Conservation (phyloP, 2,888 invertebrate genomes). For the Clanis bilineata region DNA sequence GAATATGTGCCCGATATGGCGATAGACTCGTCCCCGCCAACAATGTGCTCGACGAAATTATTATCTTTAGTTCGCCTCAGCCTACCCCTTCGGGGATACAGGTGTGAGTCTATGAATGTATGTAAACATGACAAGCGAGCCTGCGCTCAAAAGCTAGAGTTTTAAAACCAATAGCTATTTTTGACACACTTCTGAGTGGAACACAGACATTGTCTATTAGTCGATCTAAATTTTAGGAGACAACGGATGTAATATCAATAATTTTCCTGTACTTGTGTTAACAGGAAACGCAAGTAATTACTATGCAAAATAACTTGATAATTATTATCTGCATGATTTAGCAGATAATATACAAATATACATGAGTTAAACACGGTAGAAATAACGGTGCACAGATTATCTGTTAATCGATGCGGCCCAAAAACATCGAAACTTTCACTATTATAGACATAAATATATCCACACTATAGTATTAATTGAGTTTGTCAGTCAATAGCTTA, state of each 20-base stretch:
- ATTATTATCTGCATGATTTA: not conserved
- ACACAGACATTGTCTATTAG: too few relatives aligned
- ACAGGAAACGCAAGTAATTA: not conserved
- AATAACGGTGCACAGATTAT: conserved; percentile 6
- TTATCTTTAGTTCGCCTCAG: too few relatives aligned
- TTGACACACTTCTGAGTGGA: too few relatives aligned
- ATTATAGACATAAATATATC: not conserved
- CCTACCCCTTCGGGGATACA: too few relatives aligned
- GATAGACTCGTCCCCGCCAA: too few relatives aligned
- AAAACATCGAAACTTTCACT: conserved; percentile 8
- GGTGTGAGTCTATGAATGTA: too few relatives aligned
- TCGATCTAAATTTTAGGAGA: not conserved
- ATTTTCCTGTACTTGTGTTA: not conserved
- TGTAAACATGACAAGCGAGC: too few relatives aligned
- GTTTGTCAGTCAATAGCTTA: not conserved
- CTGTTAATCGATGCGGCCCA: conserved; percentile 2
- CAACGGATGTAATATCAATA: not conserved
- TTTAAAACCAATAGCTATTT: too few relatives aligned
- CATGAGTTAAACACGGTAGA: not conserved
- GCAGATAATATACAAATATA: not conserved
- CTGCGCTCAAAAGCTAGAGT: too few relatives aligned
- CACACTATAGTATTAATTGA: not conserved
- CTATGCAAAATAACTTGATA: not conserved
- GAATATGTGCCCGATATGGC: too few relatives aligned
- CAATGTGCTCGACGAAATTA: too few relatives aligned